These are phyloP conservation scores for Brachypalpus laphriformis DNA, from an alignment of 2,888 invertebrate species.

Conservation along the genomic window DNA sequence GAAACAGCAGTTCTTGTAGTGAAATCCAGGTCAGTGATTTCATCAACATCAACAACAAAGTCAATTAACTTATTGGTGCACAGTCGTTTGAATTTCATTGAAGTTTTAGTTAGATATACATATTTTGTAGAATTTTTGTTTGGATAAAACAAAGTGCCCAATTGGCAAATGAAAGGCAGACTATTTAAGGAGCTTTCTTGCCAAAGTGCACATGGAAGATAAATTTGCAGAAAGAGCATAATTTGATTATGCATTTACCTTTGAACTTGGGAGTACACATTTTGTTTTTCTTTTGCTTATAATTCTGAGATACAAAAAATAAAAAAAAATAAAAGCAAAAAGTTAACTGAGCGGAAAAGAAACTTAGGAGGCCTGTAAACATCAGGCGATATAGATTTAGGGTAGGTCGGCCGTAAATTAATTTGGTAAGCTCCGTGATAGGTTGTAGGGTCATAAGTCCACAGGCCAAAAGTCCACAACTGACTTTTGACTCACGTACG, in stretches of 20 bases:
- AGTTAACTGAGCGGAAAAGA: no score
- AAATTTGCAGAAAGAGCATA: neutral
- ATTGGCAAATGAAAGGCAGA: neutral
- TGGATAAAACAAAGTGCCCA: neutral
- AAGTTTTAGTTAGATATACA: neutral
- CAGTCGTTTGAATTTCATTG: neutral
- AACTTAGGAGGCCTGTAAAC: no score
- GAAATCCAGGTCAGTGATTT: neutral
- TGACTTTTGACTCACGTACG: no score
- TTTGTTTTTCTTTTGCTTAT: neutral
- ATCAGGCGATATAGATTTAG: no score
- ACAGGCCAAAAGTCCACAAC: no score
- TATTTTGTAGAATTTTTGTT: neutral
- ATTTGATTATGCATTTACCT: conserved; percentile 23
- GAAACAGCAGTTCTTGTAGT: neutral
- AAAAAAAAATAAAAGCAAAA: no score
- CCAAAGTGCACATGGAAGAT: neutral
- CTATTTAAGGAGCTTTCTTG: neutral
- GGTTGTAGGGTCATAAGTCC: no score
- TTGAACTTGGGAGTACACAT: neutral
- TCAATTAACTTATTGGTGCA: conserved; percentile 42
- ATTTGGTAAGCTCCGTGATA: no score
- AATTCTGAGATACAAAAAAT: neutral
- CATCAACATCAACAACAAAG: conserved; percentile 39
- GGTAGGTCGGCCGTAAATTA: no score